Evolutionary conservation across 2,113 vertebrate genomes (phyloP), one percentile per base, ranked within the genome.

Genomic region (Boulengeromyrus knoepffleri): DNA sequence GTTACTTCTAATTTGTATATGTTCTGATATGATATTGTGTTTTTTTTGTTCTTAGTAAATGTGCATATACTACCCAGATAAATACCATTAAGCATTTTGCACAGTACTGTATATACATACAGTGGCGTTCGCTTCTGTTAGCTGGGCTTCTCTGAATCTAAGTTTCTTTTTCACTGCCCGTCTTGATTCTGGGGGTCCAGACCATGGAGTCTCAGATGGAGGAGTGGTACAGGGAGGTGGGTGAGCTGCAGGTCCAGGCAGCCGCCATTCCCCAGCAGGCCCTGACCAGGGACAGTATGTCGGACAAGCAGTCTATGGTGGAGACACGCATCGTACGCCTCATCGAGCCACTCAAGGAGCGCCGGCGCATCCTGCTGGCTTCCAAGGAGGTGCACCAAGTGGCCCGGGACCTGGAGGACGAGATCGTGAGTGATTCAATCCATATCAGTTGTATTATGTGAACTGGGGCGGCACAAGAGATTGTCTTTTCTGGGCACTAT

Each of bases 341-440:
- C 88, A 97, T 99, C 1, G 97, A 99, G 93, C 98, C 97, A 0
- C 91, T 99, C 91, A 98, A 98, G 93, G 97, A 99, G 92, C 94
- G 97, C 3, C 94, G 97, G 15, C 95, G 97, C 45, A 94, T 99
- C 92, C 94, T 99, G 46, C 92, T 99, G 90, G 97, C 98, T 0
- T 97, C 97, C 17, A 99, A 99, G 91, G 98, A 99, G 91, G 95
- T 98, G n/a, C 98, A 98, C 49, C 98, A 98, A 94, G 97, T 98
- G 36, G 96, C 96, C 47, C 97, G 97, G 45, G 98, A 98, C 94
- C 94, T 97, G 90, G 97, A 98, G 90, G 98, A 98, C 0, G 97
- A 98, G 93, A 96, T 98, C 31, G 98, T 98, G 94, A 97, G 97
- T 95, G 27, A 4, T 46, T 39, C 24, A 9, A 3, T 87, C 15